Conservation (phyloP, 1,140 invertebrate species). For the Meloidogyne exigua region DNA sequence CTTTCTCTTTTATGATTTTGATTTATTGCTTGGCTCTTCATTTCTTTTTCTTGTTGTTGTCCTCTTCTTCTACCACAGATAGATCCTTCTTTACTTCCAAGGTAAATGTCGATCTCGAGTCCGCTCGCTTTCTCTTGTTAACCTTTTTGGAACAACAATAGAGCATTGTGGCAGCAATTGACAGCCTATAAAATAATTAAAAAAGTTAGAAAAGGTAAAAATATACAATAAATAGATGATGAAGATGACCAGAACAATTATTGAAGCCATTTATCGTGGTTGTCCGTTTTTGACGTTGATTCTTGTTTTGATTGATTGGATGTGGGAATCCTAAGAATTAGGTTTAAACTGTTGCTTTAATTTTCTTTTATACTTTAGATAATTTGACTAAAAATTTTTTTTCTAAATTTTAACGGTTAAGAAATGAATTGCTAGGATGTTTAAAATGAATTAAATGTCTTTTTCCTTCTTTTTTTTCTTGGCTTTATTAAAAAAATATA, state of each 20-base stretch:
- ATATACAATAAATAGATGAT: not conserved
- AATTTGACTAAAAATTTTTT: too few species aligned
- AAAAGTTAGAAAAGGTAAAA: not conserved
- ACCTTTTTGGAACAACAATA: not conserved
- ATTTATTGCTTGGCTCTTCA: not conserved
- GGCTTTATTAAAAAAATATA: too few species aligned
- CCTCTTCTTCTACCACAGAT: not conserved
- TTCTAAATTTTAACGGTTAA: too few species aligned
- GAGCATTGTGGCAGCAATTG: not conserved
- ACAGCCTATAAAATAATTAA: not conserved
- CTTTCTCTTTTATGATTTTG: not conserved
- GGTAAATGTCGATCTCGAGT: not conserved
- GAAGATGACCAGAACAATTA: not conserved
- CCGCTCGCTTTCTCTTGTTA: not conserved
- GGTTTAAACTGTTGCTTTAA: too few species aligned
- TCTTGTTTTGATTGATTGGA: not conserved
- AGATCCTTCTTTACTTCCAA: not conserved
- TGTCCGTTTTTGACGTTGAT: not conserved
- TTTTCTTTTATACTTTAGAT: too few species aligned
- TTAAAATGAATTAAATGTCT: too few species aligned
- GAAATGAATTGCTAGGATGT: too few species aligned
- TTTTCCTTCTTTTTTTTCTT: too few species aligned
- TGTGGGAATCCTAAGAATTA: too few species aligned
- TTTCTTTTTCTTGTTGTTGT: not conserved
- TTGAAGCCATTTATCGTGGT: not conserved